phyloP scores from a whole-genome alignment of 2,888 invertebrate genomes.

The Caenorhabditis sp. region DNA sequence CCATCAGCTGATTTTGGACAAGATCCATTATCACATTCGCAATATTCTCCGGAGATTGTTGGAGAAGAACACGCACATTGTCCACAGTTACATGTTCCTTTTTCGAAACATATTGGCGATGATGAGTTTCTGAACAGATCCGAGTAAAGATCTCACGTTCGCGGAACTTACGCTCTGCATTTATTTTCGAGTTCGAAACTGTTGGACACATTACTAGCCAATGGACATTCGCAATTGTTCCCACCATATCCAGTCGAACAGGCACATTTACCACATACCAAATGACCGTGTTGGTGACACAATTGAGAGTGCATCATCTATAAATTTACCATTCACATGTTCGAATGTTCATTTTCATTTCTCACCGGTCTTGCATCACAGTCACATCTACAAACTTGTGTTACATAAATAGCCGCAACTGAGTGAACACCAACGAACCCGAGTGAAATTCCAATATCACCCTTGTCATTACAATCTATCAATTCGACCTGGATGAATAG shows the following conservation, averaged over 20 bases:
- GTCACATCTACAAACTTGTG: conserved; percentile 68
- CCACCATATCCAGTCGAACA: conserved; percentile 56
- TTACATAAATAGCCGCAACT: conserved; percentile 53
- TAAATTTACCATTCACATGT: background rate
- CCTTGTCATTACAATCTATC: conserved; percentile 54
- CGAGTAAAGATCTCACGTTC: too few species aligned
- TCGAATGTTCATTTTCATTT: background rate
- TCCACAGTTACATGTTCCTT: conserved; percentile 66
- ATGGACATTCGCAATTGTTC: conserved; percentile 58
- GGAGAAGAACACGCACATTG: conserved; percentile 53
- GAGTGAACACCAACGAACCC: conserved; percentile 63
- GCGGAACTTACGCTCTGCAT: conserved; percentile 55
- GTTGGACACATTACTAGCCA: conserved; percentile 55
- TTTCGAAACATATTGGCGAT: conserved; percentile 51
- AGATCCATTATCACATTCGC: conserved; percentile 63
- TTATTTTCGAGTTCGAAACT: conserved; percentile 50
- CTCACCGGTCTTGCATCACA: conserved; percentile 62
- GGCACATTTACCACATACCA: conserved; percentile 64
- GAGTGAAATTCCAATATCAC: conserved; percentile 63
- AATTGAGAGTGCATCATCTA: conserved; percentile 61
- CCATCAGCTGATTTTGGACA: conserved; percentile 61
- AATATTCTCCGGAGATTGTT: conserved; percentile 60
- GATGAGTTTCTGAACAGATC: conserved; percentile 37
- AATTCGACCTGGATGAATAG: conserved; percentile 43
- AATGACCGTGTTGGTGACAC: conserved; percentile 59